phyloP scores from a whole-genome alignment of 2,113 vertebrate genomes.

The Gyps fulvus region DNA sequence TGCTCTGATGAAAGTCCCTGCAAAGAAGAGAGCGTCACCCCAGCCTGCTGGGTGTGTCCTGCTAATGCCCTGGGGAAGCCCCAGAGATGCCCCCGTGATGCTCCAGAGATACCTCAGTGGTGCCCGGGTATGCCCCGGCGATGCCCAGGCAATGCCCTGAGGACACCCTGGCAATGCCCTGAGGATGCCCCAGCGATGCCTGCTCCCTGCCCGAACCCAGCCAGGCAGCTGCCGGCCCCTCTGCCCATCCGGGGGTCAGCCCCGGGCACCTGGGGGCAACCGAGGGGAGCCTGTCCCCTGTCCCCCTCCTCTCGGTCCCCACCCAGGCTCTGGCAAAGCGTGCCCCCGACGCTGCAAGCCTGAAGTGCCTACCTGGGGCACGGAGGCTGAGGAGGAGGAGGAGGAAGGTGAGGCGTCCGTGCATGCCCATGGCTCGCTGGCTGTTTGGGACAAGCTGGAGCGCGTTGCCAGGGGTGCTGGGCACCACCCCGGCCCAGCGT shows the following conservation, averaged over 20 bases:
- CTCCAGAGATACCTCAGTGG: background rate
- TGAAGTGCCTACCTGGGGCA: background rate
- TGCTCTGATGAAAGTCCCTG: background rate
- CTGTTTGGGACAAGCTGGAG: conserved; percentile 42
- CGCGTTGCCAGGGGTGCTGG: conserved; percentile 16
- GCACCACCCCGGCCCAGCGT: background rate
- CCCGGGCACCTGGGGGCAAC: background rate
- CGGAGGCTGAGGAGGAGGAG: background rate
- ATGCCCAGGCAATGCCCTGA: background rate
- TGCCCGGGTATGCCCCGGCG: background rate
- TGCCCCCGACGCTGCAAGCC: background rate
- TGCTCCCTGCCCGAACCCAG: background rate
- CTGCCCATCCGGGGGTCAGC: background rate
- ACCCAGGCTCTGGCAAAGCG: background rate
- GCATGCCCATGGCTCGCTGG: background rate
- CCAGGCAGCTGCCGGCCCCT: background rate
- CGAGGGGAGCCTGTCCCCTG: accelerated
- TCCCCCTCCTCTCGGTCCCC: background rate
- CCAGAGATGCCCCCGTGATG: background rate
- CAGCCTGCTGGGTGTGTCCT: background rate
- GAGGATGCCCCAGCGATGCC: too few species aligned
- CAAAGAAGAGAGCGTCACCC: background rate
- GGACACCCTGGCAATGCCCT: background rate
- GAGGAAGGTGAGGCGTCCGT: background rate
- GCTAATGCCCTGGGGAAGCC: background rate